Percentiles rank a stretch among this genome's conserved stretches.
Evolutionary conservation across 2,113 vertebrate species (phyloP).

Genomic region (Chascanopsetta lugubris): DNA sequence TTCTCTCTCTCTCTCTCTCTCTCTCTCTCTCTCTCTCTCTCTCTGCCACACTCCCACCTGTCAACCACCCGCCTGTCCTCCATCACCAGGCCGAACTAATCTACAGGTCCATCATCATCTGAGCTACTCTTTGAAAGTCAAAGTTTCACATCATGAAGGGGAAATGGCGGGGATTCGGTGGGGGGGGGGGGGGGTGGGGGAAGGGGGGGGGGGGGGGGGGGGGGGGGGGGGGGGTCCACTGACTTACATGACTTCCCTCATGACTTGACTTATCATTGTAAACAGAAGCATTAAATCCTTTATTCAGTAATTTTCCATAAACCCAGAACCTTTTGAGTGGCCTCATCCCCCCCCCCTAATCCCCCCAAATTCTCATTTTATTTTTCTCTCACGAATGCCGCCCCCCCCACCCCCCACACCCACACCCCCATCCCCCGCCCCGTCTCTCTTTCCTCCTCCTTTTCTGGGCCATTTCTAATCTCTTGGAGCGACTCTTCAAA

Average conservation of each 20-base stretch:
- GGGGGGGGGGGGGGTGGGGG: constrained; percentile 36
- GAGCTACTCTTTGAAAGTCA: no score
- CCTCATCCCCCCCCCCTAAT: constrained; percentile 26
- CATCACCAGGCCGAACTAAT: constrained; percentile 59
- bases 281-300: not conserved
- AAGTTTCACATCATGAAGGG: no score
- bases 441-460: constrained; percentile 38
- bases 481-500: constrained; percentile 80
- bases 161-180: no score
- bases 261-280: not conserved
- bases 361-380: constrained; percentile 26
- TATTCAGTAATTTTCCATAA: constrained; percentile 9
- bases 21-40: constrained; percentile 51
- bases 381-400: constrained; percentile 22
- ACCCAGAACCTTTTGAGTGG: constrained; percentile 18
- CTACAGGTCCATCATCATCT: no score
- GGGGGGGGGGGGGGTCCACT: not conserved
- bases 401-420: not conserved
- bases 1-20: constrained; percentile 51
- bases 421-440: not conserved
- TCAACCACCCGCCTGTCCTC: constrained; percentile 56
- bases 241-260: constrained; percentile 14
- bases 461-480: constrained; percentile 74
- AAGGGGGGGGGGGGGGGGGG: not conserved
- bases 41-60: constrained; percentile 63